phyloP scores from a whole-genome alignment of 2,888 invertebrate species.

The Cosmorhoe ocellata region DNA sequence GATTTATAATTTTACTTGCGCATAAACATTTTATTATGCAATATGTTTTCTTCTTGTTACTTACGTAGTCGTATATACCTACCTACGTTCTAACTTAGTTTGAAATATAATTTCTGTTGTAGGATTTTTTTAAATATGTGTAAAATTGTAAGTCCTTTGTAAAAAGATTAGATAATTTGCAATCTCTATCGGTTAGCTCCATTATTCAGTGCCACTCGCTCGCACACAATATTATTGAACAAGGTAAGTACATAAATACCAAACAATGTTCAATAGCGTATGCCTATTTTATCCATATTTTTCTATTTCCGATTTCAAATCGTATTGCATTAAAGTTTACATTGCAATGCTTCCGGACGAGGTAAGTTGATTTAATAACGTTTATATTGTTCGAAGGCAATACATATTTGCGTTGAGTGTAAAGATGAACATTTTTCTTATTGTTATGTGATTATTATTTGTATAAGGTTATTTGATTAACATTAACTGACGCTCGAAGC shows the following conservation, averaged over 20 bases:
- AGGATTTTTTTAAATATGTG: too few species aligned
- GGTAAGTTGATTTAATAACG: conserved; percentile 13
- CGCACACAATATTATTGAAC: too few species aligned
- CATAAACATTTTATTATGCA: conserved; percentile 17
- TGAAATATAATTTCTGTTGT: not conserved
- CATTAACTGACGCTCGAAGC: too few species aligned
- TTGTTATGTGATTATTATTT: too few species aligned
- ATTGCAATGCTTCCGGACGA: conserved; percentile 38
- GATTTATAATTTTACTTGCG: conserved; percentile 12
- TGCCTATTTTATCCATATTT: conserved; percentile 33
- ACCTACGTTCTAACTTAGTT: too few species aligned
- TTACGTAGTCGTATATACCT: too few species aligned
- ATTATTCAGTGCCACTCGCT: not conserved
- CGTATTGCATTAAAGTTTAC: conserved; percentile 40
- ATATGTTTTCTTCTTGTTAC: conserved; percentile 8
- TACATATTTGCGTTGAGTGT: too few species aligned
- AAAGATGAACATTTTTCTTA: too few species aligned
- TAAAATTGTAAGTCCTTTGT: too few species aligned
- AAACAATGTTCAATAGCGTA: conserved; percentile 35
- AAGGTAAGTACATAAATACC: conserved; percentile 32
- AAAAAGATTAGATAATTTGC: too few species aligned
- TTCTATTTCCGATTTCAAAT: conserved; percentile 39
- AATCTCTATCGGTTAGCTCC: too few species aligned
- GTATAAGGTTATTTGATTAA: too few species aligned
- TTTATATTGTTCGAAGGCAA: conserved; percentile 5